Evolutionary conservation across 2,888 invertebrate species (phyloP), one percentile per base, ranked within the genome.

Genomic region (Erynnis tages): DNA sequence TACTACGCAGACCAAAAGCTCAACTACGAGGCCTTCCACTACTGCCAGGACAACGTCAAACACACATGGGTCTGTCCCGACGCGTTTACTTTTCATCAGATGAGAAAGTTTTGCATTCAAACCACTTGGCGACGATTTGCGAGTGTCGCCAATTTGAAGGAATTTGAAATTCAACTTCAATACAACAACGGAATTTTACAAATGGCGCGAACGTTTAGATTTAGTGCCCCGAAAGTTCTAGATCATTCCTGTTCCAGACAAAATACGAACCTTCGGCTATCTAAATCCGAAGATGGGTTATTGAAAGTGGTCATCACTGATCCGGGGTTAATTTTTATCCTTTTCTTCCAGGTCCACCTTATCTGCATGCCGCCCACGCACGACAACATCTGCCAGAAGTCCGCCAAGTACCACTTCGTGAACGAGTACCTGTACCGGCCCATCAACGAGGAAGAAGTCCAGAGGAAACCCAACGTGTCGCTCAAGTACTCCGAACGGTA

Each of bases 51-150:
- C 64, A 95, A 94, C 65, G 95, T 95, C 29, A 94, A 94, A 69
- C 97, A 97, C 80, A 97, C 97, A 1, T 97, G 97, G 97, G 94
- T 97, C 67, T 97, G 97, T 67, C 97, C 97, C 0, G 96, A 96
- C 67, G 96, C 96, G 49, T 97, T 97, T 75, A 93, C 93, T 41
- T 96, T 96, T 92, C 95, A 96, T 69, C 95, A 95, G 91, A 94
- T 94, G 17, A 16, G 10, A 7, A 8, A 7, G n/a, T n/a, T n/a
- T n/a, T n/a, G n/a, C n/a, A n/a, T n/a, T n/a, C n/a, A n/a, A n/a
- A n/a, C n/a, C n/a, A n/a, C n/a, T n/a, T n/a, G n/a, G n/a, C n/a
- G n/a, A n/a, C n/a, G n/a, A n/a, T n/a, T n/a, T n/a, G n/a, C n/a
- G n/a, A n/a, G n/a, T n/a, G n/a, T n/a, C n/a, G n/a, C n/a, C n/a